A percentile compares a stretch with the other conserved stretches of the same genome.
phyloP scores from a whole-genome alignment of 2,113 vertebrate genomes.

The Urocitellus parryii region DNA sequence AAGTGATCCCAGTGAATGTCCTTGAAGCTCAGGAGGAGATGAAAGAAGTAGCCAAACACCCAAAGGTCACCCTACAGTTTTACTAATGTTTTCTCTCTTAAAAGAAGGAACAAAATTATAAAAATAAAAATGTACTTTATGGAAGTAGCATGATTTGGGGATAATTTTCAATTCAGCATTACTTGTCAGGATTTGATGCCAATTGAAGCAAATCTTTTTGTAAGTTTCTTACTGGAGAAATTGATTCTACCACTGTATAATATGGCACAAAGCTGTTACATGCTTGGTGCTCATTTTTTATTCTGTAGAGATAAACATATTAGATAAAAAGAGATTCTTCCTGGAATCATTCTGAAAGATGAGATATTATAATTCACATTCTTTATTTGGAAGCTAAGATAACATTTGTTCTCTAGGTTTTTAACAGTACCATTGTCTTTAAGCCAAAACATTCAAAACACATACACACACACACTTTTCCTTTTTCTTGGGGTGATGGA shows the following conservation, averaged over 20 bases:
- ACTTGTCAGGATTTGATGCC: neutral
- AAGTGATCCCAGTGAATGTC: slow-evolving; percentile 92
- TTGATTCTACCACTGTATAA: neutral
- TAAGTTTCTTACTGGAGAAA: neutral
- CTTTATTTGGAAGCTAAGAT: neutral
- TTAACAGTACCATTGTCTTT: neutral
- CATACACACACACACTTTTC: neutral
- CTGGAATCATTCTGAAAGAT: neutral
- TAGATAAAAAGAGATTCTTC: neutral
- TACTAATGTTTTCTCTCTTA: neutral
- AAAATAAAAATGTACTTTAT: neutral
- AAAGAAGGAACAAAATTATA: neutral
- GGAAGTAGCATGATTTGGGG: neutral
- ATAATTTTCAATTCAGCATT: neutral
- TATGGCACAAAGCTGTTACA: neutral
- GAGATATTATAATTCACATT: neutral
- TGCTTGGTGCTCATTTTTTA: neutral
- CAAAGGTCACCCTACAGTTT: slow-evolving; percentile 91
- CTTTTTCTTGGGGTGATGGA: neutral
- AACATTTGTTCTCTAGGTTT: neutral
- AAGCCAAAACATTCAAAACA: neutral
- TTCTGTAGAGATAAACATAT: neutral
- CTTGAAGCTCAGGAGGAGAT: slow-evolving; percentile 92
- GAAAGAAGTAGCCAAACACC: slow-evolving; percentile 97
- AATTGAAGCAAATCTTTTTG: neutral